A percentile compares a stretch with the other conserved stretches of the same genome.
Evolutionary conservation across 2,113 vertebrate genomes (phyloP).

Genomic region (Myotis brandtii): DNA sequence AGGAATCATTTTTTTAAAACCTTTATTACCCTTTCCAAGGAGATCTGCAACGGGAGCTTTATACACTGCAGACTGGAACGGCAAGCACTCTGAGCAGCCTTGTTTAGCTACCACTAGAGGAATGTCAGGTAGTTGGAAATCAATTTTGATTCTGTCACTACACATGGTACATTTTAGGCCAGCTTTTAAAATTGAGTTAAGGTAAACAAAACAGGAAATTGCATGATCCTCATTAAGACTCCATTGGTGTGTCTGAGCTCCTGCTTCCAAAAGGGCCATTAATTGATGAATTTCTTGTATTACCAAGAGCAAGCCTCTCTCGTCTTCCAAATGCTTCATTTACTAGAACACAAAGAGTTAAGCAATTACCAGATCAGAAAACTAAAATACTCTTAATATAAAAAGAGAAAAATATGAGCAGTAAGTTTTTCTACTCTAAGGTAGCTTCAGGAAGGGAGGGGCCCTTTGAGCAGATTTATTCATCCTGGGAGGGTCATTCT

Average conservation of each 20-base stretch:
- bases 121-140: not conserved
- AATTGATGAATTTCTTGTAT: constrained; percentile 72
- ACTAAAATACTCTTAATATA: not conserved
- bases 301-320: constrained; percentile 88
- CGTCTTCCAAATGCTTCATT: constrained; percentile 92
- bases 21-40: constrained; percentile 36
- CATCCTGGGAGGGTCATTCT: not conserved
- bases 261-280: constrained; percentile 74
- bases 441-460: not conserved
- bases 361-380: not conserved
- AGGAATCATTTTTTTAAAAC: not conserved
- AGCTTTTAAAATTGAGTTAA: not conserved
- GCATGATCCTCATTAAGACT: constrained; percentile 72
- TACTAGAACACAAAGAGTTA: constrained; percentile 86
- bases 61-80: not conserved
- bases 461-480: not conserved
- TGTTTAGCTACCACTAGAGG: not conserved
- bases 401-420: not conserved
- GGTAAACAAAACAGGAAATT: not conserved
- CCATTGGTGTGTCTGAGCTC: constrained; percentile 83
- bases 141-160: not conserved
- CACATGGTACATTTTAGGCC: not conserved
- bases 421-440: not conserved
- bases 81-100: not conserved
- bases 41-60: not conserved